Percentiles rank a stretch among this genome's conserved stretches.
phyloP scores from a whole-genome alignment of 2,888 invertebrate species.

The Cyclophora punctaria region DNA sequence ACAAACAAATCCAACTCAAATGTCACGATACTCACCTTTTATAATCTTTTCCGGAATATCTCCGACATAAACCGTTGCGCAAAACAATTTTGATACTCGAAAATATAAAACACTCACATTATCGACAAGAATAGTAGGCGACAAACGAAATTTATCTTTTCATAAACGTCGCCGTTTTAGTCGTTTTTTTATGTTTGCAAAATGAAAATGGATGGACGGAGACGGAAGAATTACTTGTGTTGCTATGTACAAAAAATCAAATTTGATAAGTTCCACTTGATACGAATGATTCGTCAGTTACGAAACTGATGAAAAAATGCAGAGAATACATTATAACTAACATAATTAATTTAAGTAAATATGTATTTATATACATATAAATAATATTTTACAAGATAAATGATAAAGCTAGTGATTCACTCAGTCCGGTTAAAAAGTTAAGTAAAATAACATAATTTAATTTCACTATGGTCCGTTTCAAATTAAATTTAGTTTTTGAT shows the following conservation, averaged over 20 bases:
- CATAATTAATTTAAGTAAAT: no score
- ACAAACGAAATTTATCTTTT: slow-evolving; percentile 45
- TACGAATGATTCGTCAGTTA: no score
- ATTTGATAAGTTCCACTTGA: no score
- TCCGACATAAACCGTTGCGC: slow-evolving; percentile 25
- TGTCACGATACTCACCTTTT: slow-evolving; percentile 62
- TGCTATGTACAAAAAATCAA: background rate
- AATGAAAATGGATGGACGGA: slow-evolving; percentile 63
- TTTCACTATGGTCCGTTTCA: no score
- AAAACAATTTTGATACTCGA: slow-evolving; percentile 35
- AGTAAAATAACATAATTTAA: no score
- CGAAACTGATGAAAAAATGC: no score
- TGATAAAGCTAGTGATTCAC: no score
- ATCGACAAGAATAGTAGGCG: slow-evolving; percentile 42
- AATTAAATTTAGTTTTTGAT: no score
- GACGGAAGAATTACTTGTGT: background rate
- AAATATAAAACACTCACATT: slow-evolving; percentile 51
- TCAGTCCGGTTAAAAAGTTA: no score
- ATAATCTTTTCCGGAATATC: slow-evolving; percentile 14
- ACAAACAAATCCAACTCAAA: slow-evolving; percentile 62
- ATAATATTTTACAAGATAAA: no score
- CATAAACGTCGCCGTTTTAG: slow-evolving; percentile 65
- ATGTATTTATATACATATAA: no score
- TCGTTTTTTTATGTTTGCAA: slow-evolving; percentile 64
- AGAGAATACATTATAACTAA: no score